Evolutionary conservation across 2,888 invertebrate species (phyloP), one percentile per base, ranked within the genome.

Genomic region (Cryptocephalus primarius): DNA sequence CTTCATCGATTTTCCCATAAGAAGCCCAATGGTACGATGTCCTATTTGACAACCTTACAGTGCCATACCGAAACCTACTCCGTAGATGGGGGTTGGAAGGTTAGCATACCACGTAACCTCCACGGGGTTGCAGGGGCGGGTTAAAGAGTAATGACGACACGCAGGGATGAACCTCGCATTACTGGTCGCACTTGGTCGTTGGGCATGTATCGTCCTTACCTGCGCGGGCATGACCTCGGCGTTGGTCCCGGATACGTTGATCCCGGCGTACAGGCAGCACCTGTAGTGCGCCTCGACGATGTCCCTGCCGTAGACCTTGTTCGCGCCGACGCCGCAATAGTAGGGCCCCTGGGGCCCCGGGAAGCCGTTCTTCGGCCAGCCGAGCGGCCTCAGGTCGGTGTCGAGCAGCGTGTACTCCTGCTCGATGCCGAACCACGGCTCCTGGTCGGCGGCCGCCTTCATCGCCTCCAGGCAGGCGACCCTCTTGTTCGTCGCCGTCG

Each of bases 201-300:
- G n/a, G n/a, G n/a, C n/a, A n/a, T n/a, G n/a, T n/a, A n/a, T n/a
- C n/a, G 31, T 9, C 9, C 44, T 53, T 56, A 75, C 75, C 65
- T 92, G 94, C 9, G 93, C 89, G 0, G 95, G 95, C 95, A 96
- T 95, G 45, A 95, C 96, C 72, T 97, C 96, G 1, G 95, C 96
- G 68, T 97, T 99, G 45, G 88, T 89, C 45, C 97, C 97, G 39
- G 87, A 76, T 56, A 97, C 84, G 51, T 88, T 88, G 46, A 99
- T 80, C 40, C 96, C 96, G 49, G 96, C 91, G 66, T 87, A 96
- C 40, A 97, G 74, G 64, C 96, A 95, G 47, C 93, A 88, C 47
- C 85, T 75, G 72, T 96, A 97, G 68, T 99, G 97, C 9, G 95
- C 88, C 69, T 96, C 94, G 33, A 95, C 92, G 51, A 97, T 84